Evolutionary conservation across 1,140 invertebrate species (phyloP).

Genomic region (Magallana gigas): DNA sequence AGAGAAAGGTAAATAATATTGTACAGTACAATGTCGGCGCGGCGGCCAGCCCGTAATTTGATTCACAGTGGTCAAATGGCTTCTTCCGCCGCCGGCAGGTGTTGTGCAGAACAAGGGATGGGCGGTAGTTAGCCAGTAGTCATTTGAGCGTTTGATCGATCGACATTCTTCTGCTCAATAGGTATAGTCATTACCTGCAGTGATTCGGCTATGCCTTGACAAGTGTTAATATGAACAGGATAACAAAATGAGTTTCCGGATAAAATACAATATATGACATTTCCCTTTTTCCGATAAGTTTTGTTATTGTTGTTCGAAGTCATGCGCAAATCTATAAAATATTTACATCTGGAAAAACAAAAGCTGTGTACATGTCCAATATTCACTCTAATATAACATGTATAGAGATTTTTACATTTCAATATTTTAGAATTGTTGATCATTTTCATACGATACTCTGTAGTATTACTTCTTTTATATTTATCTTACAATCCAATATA

Average conservation of each 20-base stretch:
- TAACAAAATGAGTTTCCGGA: neutral
- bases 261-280: constrained; percentile 9
- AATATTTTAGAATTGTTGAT: no score
- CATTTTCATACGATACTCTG: no score
- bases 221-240: constrained; percentile 31
- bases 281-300: neutral
- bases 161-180: neutral
- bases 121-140: constrained; percentile 10
- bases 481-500: no score
- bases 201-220: constrained; percentile 1
- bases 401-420: no score
- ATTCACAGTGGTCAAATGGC: constrained; percentile 41
- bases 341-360: no score
- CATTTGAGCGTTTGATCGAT: constrained; percentile 12
- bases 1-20: constrained; percentile 34
- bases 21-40: neutral
- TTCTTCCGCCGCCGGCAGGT: constrained; percentile 27
- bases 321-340: no score
- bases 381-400: no score
- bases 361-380: no score
- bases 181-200: neutral
- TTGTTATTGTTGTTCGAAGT: neutral
- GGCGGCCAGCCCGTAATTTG: neutral
- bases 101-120: constrained; percentile 15
- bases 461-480: no score